Evolutionary conservation across 2,797 vertebrate species (phyloP), one percentile per base, ranked within the genome.

Genomic region (Nyctibius grandis): DNA sequence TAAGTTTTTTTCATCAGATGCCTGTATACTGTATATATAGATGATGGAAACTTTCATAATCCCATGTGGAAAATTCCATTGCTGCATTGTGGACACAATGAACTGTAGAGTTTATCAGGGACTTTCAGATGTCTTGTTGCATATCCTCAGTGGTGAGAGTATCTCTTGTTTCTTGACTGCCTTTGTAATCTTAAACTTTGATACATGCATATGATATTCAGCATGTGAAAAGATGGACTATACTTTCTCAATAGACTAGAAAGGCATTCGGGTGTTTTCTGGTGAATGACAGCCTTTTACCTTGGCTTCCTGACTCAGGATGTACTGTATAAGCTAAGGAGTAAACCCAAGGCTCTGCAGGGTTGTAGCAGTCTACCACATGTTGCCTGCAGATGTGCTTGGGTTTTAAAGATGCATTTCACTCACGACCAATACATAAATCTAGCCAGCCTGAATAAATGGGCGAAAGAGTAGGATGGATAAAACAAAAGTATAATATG

Each of bases 21-120:
- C 14, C 20, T 57, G 8, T 0, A 0, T 61, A 6, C 7, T 80
- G 2, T 23, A 48, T 60, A 11, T 65, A 25, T 20, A 77, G 8
- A 29, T 33, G 26, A 80, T 42, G 10, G 34, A 26, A 67, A 54
- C 21, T 45, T 86, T 85, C 28, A 50, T 63, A 69, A 57, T 44
- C 21, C 15, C 3, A 54, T 8, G 12, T 0, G 0, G 28, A 88
- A 77, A 89, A 84, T 51, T 57, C 44, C 31, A 31, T 19, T 81
- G 51, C 28, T 23, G 38, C 13, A 31, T 16, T 60, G 33, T n/a
- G 11, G 13, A 31, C 13, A n/a, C 19, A 92, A 51, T 1, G 0
- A 38, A 67, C 22, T 64, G 17, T 42, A n/a, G 63, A 31, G 5
- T 56, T 74, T 86, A 45, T 56, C 36, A 80, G 63, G n/a, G 21